Base-by-base conservation (phyloP, 2,888 invertebrate species). In the Pilophorus perplexus region DNA sequence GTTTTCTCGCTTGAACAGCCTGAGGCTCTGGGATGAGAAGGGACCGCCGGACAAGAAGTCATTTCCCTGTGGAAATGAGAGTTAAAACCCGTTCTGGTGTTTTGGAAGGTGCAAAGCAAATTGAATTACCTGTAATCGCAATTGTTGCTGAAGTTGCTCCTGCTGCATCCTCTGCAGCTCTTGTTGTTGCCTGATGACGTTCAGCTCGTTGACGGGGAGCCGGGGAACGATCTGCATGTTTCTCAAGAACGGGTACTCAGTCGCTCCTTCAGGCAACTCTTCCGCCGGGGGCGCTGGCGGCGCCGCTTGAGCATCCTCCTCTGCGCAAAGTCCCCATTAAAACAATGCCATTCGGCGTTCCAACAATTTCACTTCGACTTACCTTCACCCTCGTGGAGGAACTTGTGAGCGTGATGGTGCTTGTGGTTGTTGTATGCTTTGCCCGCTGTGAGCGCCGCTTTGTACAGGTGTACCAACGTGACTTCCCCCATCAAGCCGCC, bases 351-450 rank as follows among this genome's bases (percentile, higher is more conserved):
- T n/a, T n/a, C n/a, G n/a, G n/a, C n/a, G n/a, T n/a, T n/a, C n/a
- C n/a, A n/a, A 22, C 46, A 16, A 3, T 20, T 46, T 46, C n/a
- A 18, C 20, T 28, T 52, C n/a, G 27, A 8, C 23, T 25, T 22
- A 54, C 50, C 54, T 64, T 37, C 48, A 12, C 50, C 72, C 79
- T 67, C 81, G 77, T 16, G 81, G 78, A 25, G 80, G 78, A 71
- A 81, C 79, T 25, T 80, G 78, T 0, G 85, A 80, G 27, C 89
- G 77, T 91, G 90, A 75, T 91, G 91, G 74, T 91, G 91, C 74
- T 90, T 91, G 77, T 91, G 90, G 74, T 90, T 89, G 71, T 85
- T 87, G 78, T 91, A 90, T 0, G 90, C 90, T 77, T 91, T 91
- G 0, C 91, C 91, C 1, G 90, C 90, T 2, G 89, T 89, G 67